Base-by-base conservation (phyloP, 2,113 vertebrate species). In the Cyphomyrus discorhynchus region DNA sequence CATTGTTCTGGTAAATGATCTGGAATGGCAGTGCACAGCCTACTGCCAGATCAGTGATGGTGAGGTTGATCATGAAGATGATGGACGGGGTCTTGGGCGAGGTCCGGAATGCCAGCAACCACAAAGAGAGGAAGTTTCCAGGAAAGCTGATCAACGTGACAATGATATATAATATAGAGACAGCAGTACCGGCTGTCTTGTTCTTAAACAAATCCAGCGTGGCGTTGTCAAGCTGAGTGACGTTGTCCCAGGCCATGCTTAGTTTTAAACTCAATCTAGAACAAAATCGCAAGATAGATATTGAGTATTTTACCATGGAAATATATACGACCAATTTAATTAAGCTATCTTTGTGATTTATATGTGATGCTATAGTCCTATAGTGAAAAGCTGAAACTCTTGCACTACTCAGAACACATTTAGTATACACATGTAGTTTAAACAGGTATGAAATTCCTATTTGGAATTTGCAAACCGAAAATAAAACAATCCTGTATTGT, bases 21-120 rank as follows among this genome's bases (percentile, higher is more conserved):
- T 99, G 98, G 92, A 98, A 98, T 0, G 98, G 98, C 49, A 99
- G 93, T n/a, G 96, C 96, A 5, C 90, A 5, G 2, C 97, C 97
- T 2, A 99, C 92, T 42, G 94, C 93, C 77, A 99, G 93, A 92
- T 99, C 98, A 0, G 97, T 98, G 89, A 98, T 88, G 89, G 97
- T 98, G 35, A 99, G 96, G 91, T 99, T 97, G 90, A 99, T 98
- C 98, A 99, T 98, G 94, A 98, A 98, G 92, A 99, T 96, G 88
- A 97, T 95, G 17, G 98, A 97, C 1, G 97, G 93, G 0, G 96
- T 97, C 92, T 96, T 96, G 13, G 98, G 97, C 27, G 95, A 95
- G 70, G 97, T 97, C 90, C 95, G 96, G 0, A 95, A 95, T 82
- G 95, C 88, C 6, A 99, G 96, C 1, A 99, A 94, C 97, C 97